Percentiles rank a stretch among this genome's conserved stretches.
phyloP scores from a whole-genome alignment of 2,797 vertebrate genomes.

The Loriculus beryllinus region DNA sequence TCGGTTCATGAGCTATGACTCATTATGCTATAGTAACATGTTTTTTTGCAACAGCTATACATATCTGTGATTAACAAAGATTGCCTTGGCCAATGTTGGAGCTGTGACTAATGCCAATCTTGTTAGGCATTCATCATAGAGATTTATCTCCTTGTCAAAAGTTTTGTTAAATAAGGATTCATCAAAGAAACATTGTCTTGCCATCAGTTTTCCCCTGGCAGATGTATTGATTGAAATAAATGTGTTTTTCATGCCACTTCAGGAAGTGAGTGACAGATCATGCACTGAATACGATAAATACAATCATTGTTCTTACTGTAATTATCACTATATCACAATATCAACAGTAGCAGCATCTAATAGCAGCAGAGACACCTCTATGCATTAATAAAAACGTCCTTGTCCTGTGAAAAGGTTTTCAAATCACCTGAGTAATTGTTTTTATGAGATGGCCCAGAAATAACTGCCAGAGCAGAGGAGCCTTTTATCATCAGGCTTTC shows the following conservation, averaged over 20 bases:
- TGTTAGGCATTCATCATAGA: background rate
- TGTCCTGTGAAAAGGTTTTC: background rate
- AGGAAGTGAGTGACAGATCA: background rate
- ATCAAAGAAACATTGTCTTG: slow-evolving; percentile 20
- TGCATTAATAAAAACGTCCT: background rate
- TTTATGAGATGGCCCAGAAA: background rate
- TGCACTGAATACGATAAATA: background rate
- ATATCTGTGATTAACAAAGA: background rate
- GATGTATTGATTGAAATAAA: slow-evolving; percentile 31
- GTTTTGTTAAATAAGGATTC: slow-evolving; percentile 32
- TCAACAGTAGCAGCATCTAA: background rate
- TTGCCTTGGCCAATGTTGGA: background rate
- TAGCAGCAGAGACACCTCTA: background rate
- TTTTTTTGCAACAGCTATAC: background rate
- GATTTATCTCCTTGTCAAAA: slow-evolving; percentile 37
- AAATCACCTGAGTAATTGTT: background rate
- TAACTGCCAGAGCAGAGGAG: background rate
- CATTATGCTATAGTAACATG: background rate
- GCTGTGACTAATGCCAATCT: background rate
- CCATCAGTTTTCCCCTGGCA: background rate
- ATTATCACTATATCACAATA: background rate
- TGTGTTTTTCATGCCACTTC: background rate
- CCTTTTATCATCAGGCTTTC: background rate
- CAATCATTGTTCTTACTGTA: background rate
- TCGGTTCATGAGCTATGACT: background rate